Conservation (phyloP, 1,140 invertebrate species). For the Bombus polaris region DNA sequence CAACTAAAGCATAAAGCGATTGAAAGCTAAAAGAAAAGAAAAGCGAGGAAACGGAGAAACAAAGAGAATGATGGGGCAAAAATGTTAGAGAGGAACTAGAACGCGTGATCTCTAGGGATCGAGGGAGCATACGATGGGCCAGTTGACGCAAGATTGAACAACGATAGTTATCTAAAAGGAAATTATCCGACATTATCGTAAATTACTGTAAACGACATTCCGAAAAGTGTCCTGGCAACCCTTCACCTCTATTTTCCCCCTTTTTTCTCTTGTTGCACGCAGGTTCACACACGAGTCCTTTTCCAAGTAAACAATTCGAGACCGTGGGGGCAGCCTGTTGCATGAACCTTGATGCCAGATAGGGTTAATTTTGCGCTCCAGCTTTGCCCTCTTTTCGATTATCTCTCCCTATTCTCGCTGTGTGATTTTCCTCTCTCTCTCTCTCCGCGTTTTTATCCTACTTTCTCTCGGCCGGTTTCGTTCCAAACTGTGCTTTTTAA, state of each 20-base stretch:
- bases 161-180: not conserved
- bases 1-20: not conserved
- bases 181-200: conserved; percentile 10
- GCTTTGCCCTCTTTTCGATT: conserved; percentile 12
- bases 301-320: conserved; percentile 30
- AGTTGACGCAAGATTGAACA: not conserved
- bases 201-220: not conserved
- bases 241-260: not conserved
- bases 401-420: not conserved
- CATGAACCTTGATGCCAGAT: conserved; percentile 29
- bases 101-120: not conserved
- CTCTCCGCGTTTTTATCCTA: too few relatives aligned
- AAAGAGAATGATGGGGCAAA: too few relatives aligned
- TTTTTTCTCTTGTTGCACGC: not conserved
- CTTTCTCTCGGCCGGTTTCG: not conserved
- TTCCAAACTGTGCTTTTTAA: not conserved
- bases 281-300: not conserved
- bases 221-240: not conserved
- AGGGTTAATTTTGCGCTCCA: conserved; percentile 18
- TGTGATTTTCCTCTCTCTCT: not conserved
- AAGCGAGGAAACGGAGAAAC: too few relatives aligned
- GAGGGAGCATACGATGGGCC: not conserved
- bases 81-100: not conserved
- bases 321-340: conserved; percentile 32
- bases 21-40: not conserved